Conservation (phyloP, 2,113 vertebrate species). For the Antechinus stuartii region DNA sequence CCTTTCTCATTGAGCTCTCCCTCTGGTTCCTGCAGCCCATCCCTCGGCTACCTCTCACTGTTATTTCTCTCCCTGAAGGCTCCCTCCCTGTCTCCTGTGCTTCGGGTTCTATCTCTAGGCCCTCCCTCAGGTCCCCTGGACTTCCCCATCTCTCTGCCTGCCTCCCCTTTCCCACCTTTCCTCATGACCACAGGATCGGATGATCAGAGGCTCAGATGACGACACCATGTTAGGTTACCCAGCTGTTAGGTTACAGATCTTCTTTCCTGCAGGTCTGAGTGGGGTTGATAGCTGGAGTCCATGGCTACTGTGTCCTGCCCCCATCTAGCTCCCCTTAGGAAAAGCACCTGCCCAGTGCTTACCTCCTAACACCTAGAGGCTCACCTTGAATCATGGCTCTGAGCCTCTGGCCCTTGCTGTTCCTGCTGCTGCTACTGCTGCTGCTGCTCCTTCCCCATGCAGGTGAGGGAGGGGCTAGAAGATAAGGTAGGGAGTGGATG, state of each 20-base stretch:
- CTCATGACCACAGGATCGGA: constrained; percentile 71
- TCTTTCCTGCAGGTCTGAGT: constrained; percentile 72
- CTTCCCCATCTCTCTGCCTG: constrained; percentile 48
- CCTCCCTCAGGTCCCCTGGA: constrained; percentile 13
- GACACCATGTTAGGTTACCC: constrained; percentile 75
- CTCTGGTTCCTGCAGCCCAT: background rate
- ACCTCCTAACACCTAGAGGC: constrained; percentile 11
- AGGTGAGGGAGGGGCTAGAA: constrained; percentile 63
- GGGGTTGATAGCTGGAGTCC: constrained; percentile 56
- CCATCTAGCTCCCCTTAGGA: constrained; percentile 48
- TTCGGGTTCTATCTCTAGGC: background rate
- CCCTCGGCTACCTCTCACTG: background rate
- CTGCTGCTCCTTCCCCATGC: constrained; percentile 18
- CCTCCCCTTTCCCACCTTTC: constrained; percentile 58
- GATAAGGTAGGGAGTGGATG: background rate
- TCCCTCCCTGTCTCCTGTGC: background rate
- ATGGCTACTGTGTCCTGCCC: constrained; percentile 3
- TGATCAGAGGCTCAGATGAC: constrained; percentile 76
- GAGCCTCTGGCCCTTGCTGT: constrained; percentile 49
- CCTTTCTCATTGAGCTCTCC: background rate
- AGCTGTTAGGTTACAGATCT: constrained; percentile 75
- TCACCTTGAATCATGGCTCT: constrained; percentile 68
- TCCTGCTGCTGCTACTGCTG: constrained; percentile 27
- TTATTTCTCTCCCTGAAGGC: background rate
- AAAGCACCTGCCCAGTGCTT: constrained; percentile 57